Conservation (phyloP, 2,888 invertebrate species). For the Meliscaeva auricollis region DNA sequence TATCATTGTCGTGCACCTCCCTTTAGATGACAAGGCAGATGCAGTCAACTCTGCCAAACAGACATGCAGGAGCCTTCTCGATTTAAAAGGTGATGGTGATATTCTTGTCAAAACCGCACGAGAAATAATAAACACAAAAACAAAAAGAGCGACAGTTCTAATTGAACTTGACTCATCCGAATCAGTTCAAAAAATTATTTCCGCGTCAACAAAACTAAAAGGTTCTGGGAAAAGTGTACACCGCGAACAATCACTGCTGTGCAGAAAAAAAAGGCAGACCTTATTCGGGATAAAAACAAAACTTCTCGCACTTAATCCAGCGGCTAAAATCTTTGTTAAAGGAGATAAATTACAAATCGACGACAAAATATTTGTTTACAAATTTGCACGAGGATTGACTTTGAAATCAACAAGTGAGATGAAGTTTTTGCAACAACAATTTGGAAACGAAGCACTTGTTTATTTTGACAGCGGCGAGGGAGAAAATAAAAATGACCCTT, state of each 20-base stretch:
- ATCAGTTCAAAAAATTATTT: background rate
- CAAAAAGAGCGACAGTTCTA: background rate
- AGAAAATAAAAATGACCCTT: background rate
- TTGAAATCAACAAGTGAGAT: background rate
- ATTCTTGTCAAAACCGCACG: background rate
- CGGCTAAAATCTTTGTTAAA: background rate
- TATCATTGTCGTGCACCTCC: slow-evolving; percentile 18
- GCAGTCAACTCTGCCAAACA: slow-evolving; percentile 22
- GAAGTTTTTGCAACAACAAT: background rate
- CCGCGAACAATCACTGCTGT: slow-evolving; percentile 14
- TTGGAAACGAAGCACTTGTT: background rate
- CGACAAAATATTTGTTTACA: slow-evolving; percentile 2
- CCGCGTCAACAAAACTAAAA: background rate
- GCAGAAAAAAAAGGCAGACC: background rate
- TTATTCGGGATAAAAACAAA: background rate
- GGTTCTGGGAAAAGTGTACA: slow-evolving; percentile 5
- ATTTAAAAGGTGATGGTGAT: background rate
- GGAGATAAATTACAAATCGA: background rate
- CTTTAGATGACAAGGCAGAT: slow-evolving; percentile 27
- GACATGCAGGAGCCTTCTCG: slow-evolving; percentile 31
- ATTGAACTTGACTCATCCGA: slow-evolving; percentile 3
- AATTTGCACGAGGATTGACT: slow-evolving; percentile 2
- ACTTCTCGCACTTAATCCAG: background rate
- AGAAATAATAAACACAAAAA: slow-evolving; percentile 8
- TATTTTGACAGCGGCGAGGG: slow-evolving; percentile 1